Percentiles rank a stretch among this genome's conserved stretches.
Evolutionary conservation across 2,888 invertebrate species (phyloP).

Genomic region (Seira musarum): DNA sequence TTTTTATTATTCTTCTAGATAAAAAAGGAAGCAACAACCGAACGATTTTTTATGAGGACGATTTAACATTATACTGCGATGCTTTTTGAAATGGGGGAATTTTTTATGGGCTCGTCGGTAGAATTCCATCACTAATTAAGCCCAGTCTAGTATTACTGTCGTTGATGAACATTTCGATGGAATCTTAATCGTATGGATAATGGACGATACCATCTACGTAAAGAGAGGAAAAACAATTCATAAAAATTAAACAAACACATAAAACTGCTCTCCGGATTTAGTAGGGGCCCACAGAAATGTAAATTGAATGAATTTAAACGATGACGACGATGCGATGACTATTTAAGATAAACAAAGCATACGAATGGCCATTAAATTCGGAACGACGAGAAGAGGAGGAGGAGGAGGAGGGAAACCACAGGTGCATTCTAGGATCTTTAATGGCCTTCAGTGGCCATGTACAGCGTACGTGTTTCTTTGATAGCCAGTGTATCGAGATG

Average conservation of each 20-base stretch:
- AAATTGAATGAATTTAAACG: neutral
- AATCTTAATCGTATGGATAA: neutral
- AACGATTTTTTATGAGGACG: neutral
- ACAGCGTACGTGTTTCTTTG: neutral
- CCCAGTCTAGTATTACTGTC: neutral
- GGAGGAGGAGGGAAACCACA: conserved; percentile 21
- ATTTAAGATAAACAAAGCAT: conserved; percentile 10
- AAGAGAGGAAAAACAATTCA: neutral
- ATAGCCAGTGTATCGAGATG: neutral
- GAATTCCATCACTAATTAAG: too few relatives aligned
- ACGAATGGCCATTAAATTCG: neutral
- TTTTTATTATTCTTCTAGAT: neutral
- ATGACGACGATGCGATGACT: neutral
- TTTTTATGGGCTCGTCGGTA: conserved; percentile 40
- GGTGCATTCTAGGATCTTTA: conserved; percentile 19
- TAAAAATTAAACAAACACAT: neutral
- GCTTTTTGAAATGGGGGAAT: conserved; percentile 24
- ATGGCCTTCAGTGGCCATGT: neutral
- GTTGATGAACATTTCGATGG: neutral
- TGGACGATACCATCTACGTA: neutral
- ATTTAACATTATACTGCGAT: neutral
- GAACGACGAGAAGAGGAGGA: too few relatives aligned
- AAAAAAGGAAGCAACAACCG: neutral
- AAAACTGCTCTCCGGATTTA: neutral
- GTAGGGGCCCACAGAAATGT: neutral